Base-by-base conservation (phyloP, 2,113 vertebrate genomes). In the Rhagologus leucostigma region DNA sequence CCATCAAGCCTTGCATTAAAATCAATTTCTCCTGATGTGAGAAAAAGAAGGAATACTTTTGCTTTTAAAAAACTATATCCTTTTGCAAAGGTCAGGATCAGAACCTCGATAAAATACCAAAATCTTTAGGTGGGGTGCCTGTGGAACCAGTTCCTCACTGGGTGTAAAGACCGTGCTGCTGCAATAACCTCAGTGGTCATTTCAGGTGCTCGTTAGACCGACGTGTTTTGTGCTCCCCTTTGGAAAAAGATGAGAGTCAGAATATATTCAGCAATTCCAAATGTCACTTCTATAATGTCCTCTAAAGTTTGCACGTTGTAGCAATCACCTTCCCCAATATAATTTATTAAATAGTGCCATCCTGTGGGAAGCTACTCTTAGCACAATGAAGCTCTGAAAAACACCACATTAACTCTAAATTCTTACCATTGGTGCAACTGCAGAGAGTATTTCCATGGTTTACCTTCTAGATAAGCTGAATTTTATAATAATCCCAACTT, bases 311-410 rank as follows among this genome's bases (percentile, higher is more conserved):
- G 49, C 49, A 19, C 5, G 4, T 3, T 53, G 65, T 9, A 87
- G 11, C 62, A 56, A 46, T 21, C 73, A 18, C 33, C 20, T 24
- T 79, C 39, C 52, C 35, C 13, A 16, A 49, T 17, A 96, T 57
- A 88, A 84, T 92, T 96, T 97, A 96, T 93, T 81, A 75, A 96
- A 95, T 93, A 95, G 87, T 97, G 97, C 97, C 97, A 97, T 97
- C 97, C 83, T 96, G 97, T 97, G 98, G 94, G 64, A 50, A 84
- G 69, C 16, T 59, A 49, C 47, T 89, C 83, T 71, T 57, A 76
- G 27, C 87, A 69, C 92, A 97, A 32, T 1, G 29, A 73, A 49
- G 42, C 42, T 52, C 39, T 13, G 10, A 35, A 64, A 78, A 77
- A 12, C 39, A 4, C 8, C 37, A 29, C 0, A 0, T 20, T 30